Base-by-base conservation (phyloP, 2,888 invertebrate species). In the Lithophane socia region DNA sequence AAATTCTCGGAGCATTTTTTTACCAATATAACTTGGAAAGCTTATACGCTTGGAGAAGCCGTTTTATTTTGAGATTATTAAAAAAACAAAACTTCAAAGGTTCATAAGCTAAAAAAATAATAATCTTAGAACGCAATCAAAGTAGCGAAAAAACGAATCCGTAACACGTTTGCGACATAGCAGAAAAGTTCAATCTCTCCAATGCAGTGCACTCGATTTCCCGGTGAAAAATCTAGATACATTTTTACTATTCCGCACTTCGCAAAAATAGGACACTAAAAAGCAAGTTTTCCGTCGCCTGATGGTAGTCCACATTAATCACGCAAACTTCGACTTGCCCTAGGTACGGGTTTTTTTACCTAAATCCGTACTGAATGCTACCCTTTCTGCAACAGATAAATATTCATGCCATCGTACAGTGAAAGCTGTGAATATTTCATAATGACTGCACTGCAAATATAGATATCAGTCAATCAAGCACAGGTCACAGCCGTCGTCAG, bases 291-390 rank as follows among this genome's bases (percentile, higher is more conserved):
- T 44, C 49, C 65, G 82, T 85, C 77, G 82, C 85, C 74, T 77
- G 61, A 63, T 71, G 82, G 66, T 70, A 66, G 29, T 70, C 64
- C 21, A 65, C 78, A 76, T 85, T 78, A 85, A 84, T 84, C 82
- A 84, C 73, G 73, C 47, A 56, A 82, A 85, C 75, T 85, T 74
- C 70, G 61, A 73, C 75, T 69, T 75, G 58, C 73, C 65, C 64
- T 49, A 63, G 70, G 68, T 56, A 42, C 61, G 47, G 66, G 42
- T 60, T 82, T 82, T 80, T 37, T 73, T 73, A 73, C 29, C 18
- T 10, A 77, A 75, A 76, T 4, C 77, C 61, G 58, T 52, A 64
- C 49, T 54, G 60, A 70, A 69, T 42, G 63, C 58, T 65, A 72
- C 73, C 61, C 56, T 71, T 65, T 70, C 16, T 67, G 60, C 68